Conservation (phyloP, 2,888 invertebrate species). For the Lydus trimaculatus region DNA sequence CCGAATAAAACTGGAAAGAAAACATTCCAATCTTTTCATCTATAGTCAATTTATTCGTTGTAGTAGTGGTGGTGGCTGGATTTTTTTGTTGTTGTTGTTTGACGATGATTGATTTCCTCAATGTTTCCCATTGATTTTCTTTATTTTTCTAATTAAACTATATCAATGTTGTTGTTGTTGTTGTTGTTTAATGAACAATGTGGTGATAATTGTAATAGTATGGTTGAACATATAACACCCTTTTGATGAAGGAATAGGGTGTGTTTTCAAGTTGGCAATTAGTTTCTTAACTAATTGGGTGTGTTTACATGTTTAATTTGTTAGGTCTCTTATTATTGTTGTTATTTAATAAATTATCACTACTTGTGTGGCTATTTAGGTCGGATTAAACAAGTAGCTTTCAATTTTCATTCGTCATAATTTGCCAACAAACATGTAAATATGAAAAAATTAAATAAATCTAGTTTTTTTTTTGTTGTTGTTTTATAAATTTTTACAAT, state of each 20-base stretch:
- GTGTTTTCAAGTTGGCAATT: slow-evolving; percentile 37
- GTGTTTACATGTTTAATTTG: slow-evolving; percentile 38
- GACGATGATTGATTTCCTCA: slow-evolving; percentile 50
- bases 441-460: slow-evolving; percentile 6
- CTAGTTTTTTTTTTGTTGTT: neutral
- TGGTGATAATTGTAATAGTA: slow-evolving; percentile 44
- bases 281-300: slow-evolving; percentile 46
- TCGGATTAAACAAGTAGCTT: slow-evolving; percentile 30
- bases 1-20: slow-evolving; percentile 35
- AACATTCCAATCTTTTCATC: slow-evolving; percentile 55
- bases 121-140: neutral
- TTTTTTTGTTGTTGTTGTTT: slow-evolving; percentile 43
- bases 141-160: slow-evolving; percentile 21
- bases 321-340: slow-evolving; percentile 21
- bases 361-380: slow-evolving; percentile 39
- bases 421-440: slow-evolving; percentile 21
- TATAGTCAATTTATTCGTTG: slow-evolving; percentile 4
- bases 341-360: slow-evolving; percentile 38
- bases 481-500: slow-evolving; percentile 27
- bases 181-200: slow-evolving; percentile 35
- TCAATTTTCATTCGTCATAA: slow-evolving; percentile 18
- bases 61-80: slow-evolving; percentile 10
- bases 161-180: slow-evolving; percentile 9
- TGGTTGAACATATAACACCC: slow-evolving; percentile 39
- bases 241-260: slow-evolving; percentile 25